A percentile compares a stretch with the other conserved stretches of the same genome.
Evolutionary conservation across 2,888 invertebrate genomes (phyloP).

Genomic region (Vesta saturnalis): DNA sequence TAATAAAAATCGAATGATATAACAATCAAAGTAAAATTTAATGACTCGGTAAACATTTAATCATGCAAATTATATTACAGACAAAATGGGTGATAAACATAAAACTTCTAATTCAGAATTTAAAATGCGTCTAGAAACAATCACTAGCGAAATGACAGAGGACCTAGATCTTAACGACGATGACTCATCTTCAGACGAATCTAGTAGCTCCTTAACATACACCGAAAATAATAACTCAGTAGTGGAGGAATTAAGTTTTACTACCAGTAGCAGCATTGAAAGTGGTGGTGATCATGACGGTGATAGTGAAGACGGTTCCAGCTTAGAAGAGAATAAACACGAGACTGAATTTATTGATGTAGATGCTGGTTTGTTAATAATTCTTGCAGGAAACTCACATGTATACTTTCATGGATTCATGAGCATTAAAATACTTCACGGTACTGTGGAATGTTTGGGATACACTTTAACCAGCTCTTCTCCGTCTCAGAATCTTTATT

Average conservation of each 20-base stretch:
- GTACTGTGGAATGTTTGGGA: slow-evolving; percentile 72
- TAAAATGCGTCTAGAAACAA: no score
- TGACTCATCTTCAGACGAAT: neutral
- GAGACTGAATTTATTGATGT: neutral
- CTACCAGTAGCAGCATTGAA: no score
- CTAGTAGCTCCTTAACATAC: neutral
- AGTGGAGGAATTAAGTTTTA: neutral
- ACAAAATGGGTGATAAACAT: no score
- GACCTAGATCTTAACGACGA: no score
- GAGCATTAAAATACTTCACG: slow-evolving; percentile 67
- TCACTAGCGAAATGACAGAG: no score
- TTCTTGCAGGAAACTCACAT: slow-evolving; percentile 50
- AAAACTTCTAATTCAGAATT: no score
- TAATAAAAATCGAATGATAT: no score
- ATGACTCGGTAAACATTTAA: no score
- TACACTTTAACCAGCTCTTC: slow-evolving; percentile 61
- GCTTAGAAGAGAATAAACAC: neutral
- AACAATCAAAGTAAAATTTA: no score
- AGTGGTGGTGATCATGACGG: neutral
- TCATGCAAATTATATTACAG: no score
- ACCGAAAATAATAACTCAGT: neutral
- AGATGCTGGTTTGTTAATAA: slow-evolving; percentile 47
- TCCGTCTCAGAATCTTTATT: slow-evolving; percentile 68
- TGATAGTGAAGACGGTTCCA: neutral
- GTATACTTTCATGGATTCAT: slow-evolving; percentile 72